Conservation (phyloP, 2,113 vertebrate genomes). For the Rhodinocichla rosea region DNA sequence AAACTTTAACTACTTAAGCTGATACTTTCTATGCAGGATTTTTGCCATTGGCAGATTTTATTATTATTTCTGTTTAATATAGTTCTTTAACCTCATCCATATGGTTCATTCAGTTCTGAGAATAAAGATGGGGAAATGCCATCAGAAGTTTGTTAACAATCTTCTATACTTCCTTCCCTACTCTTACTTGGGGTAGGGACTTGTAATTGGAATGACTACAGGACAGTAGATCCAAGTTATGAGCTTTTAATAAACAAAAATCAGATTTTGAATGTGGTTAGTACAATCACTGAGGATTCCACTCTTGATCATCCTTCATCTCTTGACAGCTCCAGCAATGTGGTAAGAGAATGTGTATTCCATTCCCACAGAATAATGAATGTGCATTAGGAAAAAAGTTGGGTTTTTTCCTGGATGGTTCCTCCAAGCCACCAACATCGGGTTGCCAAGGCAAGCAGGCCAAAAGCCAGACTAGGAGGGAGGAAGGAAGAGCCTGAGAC, state of each 20-base stretch:
- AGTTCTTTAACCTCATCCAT: constrained; percentile 9
- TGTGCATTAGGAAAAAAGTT: background rate
- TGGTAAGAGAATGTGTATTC: background rate
- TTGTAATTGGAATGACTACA: background rate
- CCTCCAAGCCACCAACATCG: background rate
- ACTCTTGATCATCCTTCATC: background rate
- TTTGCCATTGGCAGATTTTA: background rate
- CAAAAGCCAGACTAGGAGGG: background rate
- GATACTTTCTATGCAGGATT: background rate
- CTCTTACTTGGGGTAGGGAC: background rate
- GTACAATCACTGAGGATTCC: background rate
- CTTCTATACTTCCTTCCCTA: background rate
- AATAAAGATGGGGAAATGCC: background rate
- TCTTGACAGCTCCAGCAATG: constrained; percentile 21
- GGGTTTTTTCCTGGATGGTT: background rate
- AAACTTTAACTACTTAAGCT: background rate
- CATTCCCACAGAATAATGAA: background rate
- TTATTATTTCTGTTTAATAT: constrained; percentile 27
- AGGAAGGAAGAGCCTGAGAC: background rate
- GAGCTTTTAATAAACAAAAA: background rate
- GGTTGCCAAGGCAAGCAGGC: background rate
- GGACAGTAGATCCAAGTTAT: background rate
- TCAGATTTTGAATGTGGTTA: background rate
- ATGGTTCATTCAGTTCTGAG: background rate
- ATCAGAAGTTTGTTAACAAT: background rate